Percentiles rank a stretch among this genome's conserved stretches.
Conservation (phyloP, 2,113 vertebrate genomes). For the Protomyctophum bolini region DNA sequence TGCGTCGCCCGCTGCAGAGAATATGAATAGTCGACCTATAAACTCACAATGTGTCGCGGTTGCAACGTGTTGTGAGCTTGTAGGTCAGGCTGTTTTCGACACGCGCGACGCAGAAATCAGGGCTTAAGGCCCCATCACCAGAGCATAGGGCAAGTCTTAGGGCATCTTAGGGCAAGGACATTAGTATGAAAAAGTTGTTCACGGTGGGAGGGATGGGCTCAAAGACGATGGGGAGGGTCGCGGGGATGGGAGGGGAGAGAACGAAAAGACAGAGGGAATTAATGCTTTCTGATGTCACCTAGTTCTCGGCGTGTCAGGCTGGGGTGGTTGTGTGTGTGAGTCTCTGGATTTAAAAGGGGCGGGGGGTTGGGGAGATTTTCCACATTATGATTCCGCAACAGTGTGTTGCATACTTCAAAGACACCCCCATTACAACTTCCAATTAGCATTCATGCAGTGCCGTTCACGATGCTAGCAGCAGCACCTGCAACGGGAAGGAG, state of each 20-base stretch:
- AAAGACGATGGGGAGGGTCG: slow-evolving; percentile 4
- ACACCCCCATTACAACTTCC: slow-evolving; percentile 72
- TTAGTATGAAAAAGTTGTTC: slow-evolving; percentile 71
- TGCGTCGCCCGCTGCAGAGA: too few species aligned
- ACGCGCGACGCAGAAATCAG: too few species aligned
- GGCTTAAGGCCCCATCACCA: slow-evolving; percentile 53
- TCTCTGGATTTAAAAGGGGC: slow-evolving; percentile 71
- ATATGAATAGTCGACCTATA: too few species aligned
- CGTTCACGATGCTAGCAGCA: slow-evolving; percentile 74
- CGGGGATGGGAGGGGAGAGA: slow-evolving; percentile 42
- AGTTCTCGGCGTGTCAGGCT: slow-evolving; percentile 48
- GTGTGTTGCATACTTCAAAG: slow-evolving; percentile 84
- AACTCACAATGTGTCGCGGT: too few species aligned
- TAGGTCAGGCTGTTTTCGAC: too few species aligned
- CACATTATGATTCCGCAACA: slow-evolving; percentile 78
- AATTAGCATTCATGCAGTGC: slow-evolving; percentile 83
- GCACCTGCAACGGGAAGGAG: slow-evolving; percentile 81
- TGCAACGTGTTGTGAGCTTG: too few species aligned
- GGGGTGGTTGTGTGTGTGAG: slow-evolving; percentile 29
- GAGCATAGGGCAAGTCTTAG: slow-evolving; percentile 58
- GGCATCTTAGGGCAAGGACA: slow-evolving; percentile 49
- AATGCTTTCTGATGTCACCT: neutral
- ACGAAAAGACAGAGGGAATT: slow-evolving; percentile 33
- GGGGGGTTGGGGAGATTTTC: slow-evolving; percentile 66
- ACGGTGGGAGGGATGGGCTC: slow-evolving; percentile 23